Base-by-base conservation (phyloP, 2,797 vertebrate genomes). In the Sciurus carolinensis region DNA sequence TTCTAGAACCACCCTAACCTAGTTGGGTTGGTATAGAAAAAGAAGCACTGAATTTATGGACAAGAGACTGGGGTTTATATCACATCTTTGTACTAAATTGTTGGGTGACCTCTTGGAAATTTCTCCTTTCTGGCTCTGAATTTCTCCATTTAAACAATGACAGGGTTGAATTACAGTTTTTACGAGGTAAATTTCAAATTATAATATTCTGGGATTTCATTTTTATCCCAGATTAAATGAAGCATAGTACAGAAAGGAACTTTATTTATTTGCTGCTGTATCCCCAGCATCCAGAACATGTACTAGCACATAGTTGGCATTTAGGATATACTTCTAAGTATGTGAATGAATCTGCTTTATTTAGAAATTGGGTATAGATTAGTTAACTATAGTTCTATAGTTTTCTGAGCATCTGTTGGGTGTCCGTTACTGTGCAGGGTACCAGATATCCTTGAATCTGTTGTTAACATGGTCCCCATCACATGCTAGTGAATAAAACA, bases 91-190 rank as follows among this genome's bases (percentile, higher is more conserved):
- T 82, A 42, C 17, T 75, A 85, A 64, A 59, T 85, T 79, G 3
- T 86, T 86, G 39, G 59, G 54, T 87, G 54, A 94, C 18, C 3
- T 80, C 47, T 39, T 18, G 71, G 15, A 6, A 52, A 33, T 92
- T 90, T 76, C 39, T 73, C 11, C 33, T 77, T 50, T 88, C 47
- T 96, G 73, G 18, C 7, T 90, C 47, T 84, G 77, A 91, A 86
- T 94, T 95, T 96, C 33, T 75, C 14, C 7, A 42, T 89, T 15
- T 86, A 73, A 92, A 83, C 3, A 84, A 12, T 33, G 54, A 96
- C 30, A 80, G 6, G 22, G 5, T 83, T 95, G 44, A 91, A 18
- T 26, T 79, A 7, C 39, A 82, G 30, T 17, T 73, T 80, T 28
- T 75, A 2, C 47, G 66, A 84, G 44, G 28, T 89, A 86, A 86